phyloP scores from a whole-genome alignment of 1,140 invertebrate genomes.

The Asobara japonica region DNA sequence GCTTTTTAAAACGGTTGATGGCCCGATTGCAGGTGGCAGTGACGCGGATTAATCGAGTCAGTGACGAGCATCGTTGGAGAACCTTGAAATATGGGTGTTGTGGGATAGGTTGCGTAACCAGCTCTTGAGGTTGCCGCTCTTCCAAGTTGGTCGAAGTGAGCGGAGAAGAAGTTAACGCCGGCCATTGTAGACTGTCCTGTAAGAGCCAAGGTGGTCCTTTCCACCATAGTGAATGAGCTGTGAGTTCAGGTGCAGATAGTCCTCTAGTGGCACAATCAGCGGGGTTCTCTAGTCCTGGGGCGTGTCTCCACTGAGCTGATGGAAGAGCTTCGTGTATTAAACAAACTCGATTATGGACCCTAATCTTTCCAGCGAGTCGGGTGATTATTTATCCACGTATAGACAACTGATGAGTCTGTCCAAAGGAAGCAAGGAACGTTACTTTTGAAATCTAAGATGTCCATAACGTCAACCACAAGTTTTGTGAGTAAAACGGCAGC shows the following conservation, averaged over 20 bases:
- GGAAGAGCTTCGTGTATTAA: slow-evolving; percentile 44
- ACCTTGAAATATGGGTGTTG: not conserved
- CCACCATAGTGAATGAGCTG: slow-evolving; percentile 3
- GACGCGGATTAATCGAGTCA: not conserved
- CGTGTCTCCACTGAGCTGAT: slow-evolving; percentile 35
- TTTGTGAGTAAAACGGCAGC: not conserved
- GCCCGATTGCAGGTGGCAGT: not conserved
- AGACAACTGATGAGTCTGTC: slow-evolving; percentile 50
- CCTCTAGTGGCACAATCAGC: slow-evolving; percentile 17
- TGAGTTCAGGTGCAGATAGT: not conserved
- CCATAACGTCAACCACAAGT: not conserved
- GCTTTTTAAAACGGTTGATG: not conserved
- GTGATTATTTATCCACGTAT: not conserved
- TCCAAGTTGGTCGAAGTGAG: not conserved
- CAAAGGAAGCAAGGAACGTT: slow-evolving; percentile 29
- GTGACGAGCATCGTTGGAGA: not conserved
- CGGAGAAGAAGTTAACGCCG: not conserved
- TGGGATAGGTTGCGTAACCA: no score
- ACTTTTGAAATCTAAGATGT: not conserved
- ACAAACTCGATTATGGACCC: not conserved
- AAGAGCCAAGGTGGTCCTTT: slow-evolving; percentile 10
- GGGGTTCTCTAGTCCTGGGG: not conserved
- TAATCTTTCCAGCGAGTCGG: not conserved
- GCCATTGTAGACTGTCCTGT: not conserved
- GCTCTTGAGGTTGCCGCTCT: not conserved